phyloP scores from a whole-genome alignment of 2,797 vertebrate genomes.

The Danionella dracula region DNA sequence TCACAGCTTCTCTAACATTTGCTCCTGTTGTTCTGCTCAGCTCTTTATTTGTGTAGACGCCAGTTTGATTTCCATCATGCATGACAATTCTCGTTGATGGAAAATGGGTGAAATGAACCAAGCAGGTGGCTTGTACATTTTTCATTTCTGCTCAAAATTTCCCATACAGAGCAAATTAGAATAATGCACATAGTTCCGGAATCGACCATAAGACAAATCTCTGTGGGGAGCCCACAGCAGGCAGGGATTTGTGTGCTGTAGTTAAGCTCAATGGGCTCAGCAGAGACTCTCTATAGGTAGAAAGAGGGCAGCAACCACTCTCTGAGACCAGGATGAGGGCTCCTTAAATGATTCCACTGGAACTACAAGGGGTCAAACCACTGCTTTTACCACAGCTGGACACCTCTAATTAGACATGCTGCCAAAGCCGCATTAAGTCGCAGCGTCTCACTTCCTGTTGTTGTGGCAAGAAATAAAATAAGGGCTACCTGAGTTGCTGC shows the following conservation, averaged over 20 bases:
- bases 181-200: constrained; percentile 11
- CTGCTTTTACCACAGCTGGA: constrained; percentile 49
- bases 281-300: constrained; percentile 3
- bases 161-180: constrained; percentile 9
- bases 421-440: constrained; percentile 27
- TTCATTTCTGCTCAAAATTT: background rate
- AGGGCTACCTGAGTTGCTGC: background rate
- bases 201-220: constrained; percentile 14
- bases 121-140: background rate
- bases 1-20: too few relatives aligned
- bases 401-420: constrained; percentile 43
- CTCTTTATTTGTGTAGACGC: background rate
- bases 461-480: background rate
- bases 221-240: constrained; percentile 8
- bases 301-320: constrained; percentile 5
- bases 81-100: background rate
- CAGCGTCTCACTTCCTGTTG: background rate
- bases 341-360: constrained; percentile 33
- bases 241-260: constrained; percentile 30
- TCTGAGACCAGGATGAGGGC: constrained; percentile 41
- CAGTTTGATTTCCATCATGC: background rate
- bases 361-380: constrained; percentile 46
- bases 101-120: constrained; percentile 2
- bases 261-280: constrained; percentile 2
- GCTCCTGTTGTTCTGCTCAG: too few relatives aligned